Percentiles rank a stretch among this genome's conserved stretches.
phyloP scores from a whole-genome alignment of 2,888 invertebrate species.

The Lithophane leautieri region DNA sequence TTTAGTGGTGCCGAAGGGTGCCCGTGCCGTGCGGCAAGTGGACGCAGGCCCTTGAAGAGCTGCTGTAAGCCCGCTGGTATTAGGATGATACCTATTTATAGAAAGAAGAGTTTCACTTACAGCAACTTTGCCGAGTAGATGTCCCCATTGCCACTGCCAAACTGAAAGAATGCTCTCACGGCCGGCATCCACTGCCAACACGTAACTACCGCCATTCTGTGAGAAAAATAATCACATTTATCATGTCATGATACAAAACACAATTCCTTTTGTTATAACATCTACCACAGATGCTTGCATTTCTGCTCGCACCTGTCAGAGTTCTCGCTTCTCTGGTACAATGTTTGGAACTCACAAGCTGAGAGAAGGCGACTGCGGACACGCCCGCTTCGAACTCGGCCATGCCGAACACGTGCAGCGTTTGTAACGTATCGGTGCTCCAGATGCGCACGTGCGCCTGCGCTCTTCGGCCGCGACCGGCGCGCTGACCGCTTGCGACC shows the following conservation, averaged over 20 bases:
- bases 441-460: conserved; percentile 97
- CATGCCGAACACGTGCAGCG: conserved; percentile 97
- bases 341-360: conserved; percentile 90
- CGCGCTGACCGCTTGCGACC: conserved; percentile 97
- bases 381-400: conserved; percentile 97
- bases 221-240: neutral
- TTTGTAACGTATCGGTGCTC: conserved; percentile 97
- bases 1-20: too few species aligned
- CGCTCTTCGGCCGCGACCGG: conserved; percentile 95
- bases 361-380: conserved; percentile 96
- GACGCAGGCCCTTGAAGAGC: too few species aligned
- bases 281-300: too few species aligned
- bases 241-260: too few species aligned
- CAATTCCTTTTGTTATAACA: too few species aligned
- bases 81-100: neutral
- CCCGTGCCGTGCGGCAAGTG: too few species aligned
- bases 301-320: too few species aligned
- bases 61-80: neutral
- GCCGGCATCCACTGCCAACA: conserved; percentile 96
- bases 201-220: conserved; percentile 97
- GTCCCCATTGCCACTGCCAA: conserved; percentile 99
- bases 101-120: conserved; percentile 89
- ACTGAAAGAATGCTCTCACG: conserved; percentile 97
- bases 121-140: conserved; percentile 97
- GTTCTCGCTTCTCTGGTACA: too few species aligned